phyloP scores from a whole-genome alignment of 2,888 invertebrate genomes.

The Ectobius pallidus region DNA sequence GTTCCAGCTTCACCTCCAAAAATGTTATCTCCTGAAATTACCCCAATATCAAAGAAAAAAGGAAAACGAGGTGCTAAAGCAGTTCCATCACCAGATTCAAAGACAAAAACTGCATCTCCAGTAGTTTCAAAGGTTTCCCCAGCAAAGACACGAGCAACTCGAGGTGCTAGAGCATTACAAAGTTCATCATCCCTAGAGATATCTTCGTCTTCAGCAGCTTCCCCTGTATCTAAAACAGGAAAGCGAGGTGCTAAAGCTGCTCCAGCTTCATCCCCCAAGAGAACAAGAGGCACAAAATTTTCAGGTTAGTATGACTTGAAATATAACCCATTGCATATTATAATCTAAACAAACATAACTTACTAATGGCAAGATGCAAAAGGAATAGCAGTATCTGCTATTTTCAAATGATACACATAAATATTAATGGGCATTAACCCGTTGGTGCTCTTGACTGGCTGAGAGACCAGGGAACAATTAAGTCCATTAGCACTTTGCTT shows the following conservation, averaged over 20 bases:
- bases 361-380: too few relatives aligned
- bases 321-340: too few relatives aligned
- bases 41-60: background rate
- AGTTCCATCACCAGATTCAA: too few relatives aligned
- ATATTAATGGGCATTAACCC: too few relatives aligned
- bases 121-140: too few relatives aligned
- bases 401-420: too few relatives aligned
- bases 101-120: too few relatives aligned
- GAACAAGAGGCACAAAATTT: background rate
- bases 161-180: background rate
- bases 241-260: background rate
- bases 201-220: background rate
- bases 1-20: background rate
- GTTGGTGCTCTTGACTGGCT: too few relatives aligned
- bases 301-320: constrained; percentile 6
- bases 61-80: background rate
- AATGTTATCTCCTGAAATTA: background rate
- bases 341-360: too few relatives aligned
- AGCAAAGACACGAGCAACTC: background rate
- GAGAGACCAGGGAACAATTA: too few relatives aligned
- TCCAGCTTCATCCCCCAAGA: background rate
- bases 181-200: background rate
- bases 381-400: too few relatives aligned
- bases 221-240: background rate
- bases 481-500: too few relatives aligned